Evolutionary conservation across 2,797 vertebrate species (phyloP), one percentile per base, ranked within the genome.

Genomic region (Hemibagrus guttatus): DNA sequence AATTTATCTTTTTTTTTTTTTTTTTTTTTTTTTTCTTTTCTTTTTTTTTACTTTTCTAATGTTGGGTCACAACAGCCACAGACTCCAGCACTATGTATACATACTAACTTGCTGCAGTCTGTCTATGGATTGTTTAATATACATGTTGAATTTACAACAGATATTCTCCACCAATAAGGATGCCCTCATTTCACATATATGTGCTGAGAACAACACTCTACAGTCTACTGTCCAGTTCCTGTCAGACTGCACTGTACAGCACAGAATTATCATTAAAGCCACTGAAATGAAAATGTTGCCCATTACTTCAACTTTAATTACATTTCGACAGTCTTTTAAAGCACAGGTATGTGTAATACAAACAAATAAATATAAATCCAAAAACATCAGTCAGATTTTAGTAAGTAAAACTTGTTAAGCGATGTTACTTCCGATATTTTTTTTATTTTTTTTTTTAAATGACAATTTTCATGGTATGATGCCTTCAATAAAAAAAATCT

Each of bases 341-440:
- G 46, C n/a, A 84, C 54, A 84, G 26, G n/a, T 8, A 84, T 72
- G 75, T 80, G n/a, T 80, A 72, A 87, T 84, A 68, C 31, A 83
- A 83, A 79, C 71, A 78, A 87, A 87, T 87, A 87, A 87, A 87
- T 87, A 87, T 72, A 39, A 39, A 39, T 39, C 35, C 52, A 74
- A 54, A 35, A 21, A 80, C 11, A 9, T 84, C 63, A 19, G 13
- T 81, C 39, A 11, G 23, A 7, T 81, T 21, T 68, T 68, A 28
- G 4, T 46, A 66, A 81, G 26, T 63, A 4, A 23, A 58, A 58
- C 54, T 23, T 79, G 56, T 61, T 80, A 80, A 58, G 39, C 12
- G 19, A 79, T 23, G 12, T 58, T 79, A 35, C 11, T 54, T 76
- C 17, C 12, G 72, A 76, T 6, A 23, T 61, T 23, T 42, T 49